These are phyloP conservation scores for Caenorhabditis parvicauda DNA, from an alignment of 2,888 invertebrate genomes.

Conservation along the genomic window DNA sequence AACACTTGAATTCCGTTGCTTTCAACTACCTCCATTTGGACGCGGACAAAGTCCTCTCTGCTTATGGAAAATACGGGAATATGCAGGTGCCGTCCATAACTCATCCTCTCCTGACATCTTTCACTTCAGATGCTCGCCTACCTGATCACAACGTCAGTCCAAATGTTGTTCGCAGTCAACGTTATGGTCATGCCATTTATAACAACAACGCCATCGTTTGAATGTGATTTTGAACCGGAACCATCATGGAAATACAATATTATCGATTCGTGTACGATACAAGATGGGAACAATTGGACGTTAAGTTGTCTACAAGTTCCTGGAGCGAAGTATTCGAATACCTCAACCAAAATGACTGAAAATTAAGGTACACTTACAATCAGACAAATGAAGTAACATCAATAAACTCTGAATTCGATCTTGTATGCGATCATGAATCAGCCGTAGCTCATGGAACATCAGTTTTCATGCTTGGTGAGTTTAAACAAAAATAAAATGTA, in stretches of 20 bases:
- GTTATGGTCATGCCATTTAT: conserved; percentile 58
- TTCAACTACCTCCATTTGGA: conserved; percentile 45
- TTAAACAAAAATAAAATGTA: not conserved
- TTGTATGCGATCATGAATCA: conserved; percentile 49
- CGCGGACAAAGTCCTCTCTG: conserved; percentile 55
- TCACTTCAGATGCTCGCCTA: conserved; percentile 39
- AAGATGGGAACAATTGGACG: conserved; percentile 23
- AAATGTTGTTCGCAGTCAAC: conserved; percentile 33
- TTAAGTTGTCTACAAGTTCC: conserved; percentile 23
- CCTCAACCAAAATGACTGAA: not conserved
- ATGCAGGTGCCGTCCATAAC: conserved; percentile 57
- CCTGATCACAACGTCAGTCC: conserved; percentile 33
- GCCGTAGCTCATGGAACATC: conserved; percentile 47
- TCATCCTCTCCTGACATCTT: not conserved
- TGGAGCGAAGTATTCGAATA: conserved; percentile 13
- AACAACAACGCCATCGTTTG: conserved; percentile 35
- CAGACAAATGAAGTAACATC: conserved; percentile 10
- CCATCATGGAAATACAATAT: no score
- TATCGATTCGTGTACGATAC: conserved; percentile 15
- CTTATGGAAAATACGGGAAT: conserved; percentile 55
- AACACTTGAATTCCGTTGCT: no score
- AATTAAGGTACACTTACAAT: conserved; percentile 12
- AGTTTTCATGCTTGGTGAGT: conserved; percentile 53
- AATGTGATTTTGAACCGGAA: conserved; percentile 31
- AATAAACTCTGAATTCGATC: conserved; percentile 42